Evolutionary conservation across 2,113 vertebrate species (phyloP), one percentile per base, ranked within the genome.

Genomic region (Rostratula benghalensis): DNA sequence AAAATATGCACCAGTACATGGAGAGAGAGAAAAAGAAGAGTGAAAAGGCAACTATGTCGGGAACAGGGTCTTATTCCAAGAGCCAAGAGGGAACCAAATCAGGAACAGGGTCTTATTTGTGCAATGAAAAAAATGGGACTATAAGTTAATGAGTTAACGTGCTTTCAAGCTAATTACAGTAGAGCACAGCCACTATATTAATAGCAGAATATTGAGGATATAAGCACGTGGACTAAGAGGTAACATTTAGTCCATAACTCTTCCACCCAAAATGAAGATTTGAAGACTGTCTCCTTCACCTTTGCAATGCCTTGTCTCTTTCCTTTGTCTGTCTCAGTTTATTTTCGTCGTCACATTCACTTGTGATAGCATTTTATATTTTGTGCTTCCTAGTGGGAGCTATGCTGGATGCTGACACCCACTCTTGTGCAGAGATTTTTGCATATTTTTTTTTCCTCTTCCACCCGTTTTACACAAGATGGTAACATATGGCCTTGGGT

Each of bases 401-500:
- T 97, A 83, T 95, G 90, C 90, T 96, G 90, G 94, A 96, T 96
- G 95, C 94, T 94, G 89, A 95, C 96, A 95, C 95, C 96, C 95
- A 96, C 92, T 94, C 96, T 92, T 91, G 84, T 94, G 93, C 94
- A 97, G 87, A 96, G 86, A 96, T 91, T 96, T 97, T 92, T 95
- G 79, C 78, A 39, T 90, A 16, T 70, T 73, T 92, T 95, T 83
- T 83, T 74, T 75, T 39, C 51, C 83, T 91, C 76, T 93, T 96
- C 93, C 77, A 96, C 92, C 89, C 87, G 9, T 96, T 97, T 97
- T 94, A 96, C 90, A 96, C 95, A 97, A 97, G 95, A 97, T 94
- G 81, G 96, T 95, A 97, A 94, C 97, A 97, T 97, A 96, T 97
- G 97, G 95, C 97, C 97, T 94, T 92, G 92, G 95, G 96, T 96